Evolutionary conservation across 2,113 vertebrate species (phyloP), one percentile per base, ranked within the genome.

Genomic region (Sinocyclocheilus maitianheensis): DNA sequence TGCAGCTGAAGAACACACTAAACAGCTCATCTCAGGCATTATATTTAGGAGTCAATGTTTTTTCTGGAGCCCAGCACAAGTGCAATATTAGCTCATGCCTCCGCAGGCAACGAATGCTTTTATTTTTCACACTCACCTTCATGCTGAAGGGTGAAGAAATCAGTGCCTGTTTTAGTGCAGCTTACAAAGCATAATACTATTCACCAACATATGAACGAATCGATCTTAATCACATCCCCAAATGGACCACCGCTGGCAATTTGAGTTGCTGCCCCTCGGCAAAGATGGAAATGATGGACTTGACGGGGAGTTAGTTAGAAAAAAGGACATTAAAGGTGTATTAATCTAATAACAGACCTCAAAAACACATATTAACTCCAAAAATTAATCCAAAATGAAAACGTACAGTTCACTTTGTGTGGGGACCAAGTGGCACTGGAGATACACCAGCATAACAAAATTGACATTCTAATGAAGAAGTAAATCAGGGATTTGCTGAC

Each of bases 81-180:
- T 81, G 79, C 62, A 48, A 12, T 67, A 65, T 81, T 65, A 81
- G 60, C 40, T 67, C 79, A 48, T 81, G 65, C n/a, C 60, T 67
- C 79, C 43, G n/a, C 40, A 67, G 79, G 79, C 60, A 81, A 81
- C 14, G n/a, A 67, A 81, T 12, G 40, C 40, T 46, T 81, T 81
- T 81, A 81, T 65, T 81, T 81, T 81, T 48, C 79, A 67, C 79
- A 81, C 78, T 81, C 40, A 81, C 79, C n/a, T 81, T 65, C 60
- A 48, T 48, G 79, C 79, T 81, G 43, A 81, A 81, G 78, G 78
- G 60, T 81, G 62, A 81, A 65, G 37, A 65, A 48, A 18, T 48
- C 60, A 65, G 14, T 11, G 40, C 60, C 12, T 46, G 58, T 81
- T 81, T 81, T 81, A 26, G 60, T 30, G n/a, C 37, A 67, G 60